Evolutionary conservation across 2,797 vertebrate species (phyloP).

Genomic region (Periparus ater): DNA sequence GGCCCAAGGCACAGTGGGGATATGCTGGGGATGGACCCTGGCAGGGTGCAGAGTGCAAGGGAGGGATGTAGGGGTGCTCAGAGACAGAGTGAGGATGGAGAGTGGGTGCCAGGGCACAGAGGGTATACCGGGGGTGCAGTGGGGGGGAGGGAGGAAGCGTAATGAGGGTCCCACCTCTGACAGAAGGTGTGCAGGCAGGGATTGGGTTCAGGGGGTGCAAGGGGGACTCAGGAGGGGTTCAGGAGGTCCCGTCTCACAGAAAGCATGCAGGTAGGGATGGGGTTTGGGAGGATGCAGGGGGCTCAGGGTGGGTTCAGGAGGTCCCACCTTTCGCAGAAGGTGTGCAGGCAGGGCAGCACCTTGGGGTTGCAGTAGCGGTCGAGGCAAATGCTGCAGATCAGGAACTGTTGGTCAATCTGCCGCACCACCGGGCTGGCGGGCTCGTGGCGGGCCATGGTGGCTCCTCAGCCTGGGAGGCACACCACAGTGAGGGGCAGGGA

Average conservation of each 20-base stretch:
- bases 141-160: too few relatives aligned
- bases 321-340: slow-evolving; percentile 91
- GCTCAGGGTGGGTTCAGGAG: background rate
- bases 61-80: background rate
- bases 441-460: background rate
- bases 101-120: background rate
- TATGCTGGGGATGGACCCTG: background rate
- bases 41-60: rapidly evolving
- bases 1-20: too few relatives aligned
- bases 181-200: background rate
- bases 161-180: background rate
- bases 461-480: background rate
- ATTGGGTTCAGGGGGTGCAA: background rate
- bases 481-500: background rate
- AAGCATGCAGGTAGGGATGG: slow-evolving; percentile 17
- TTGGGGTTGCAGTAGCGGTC: slow-evolving; percentile 92
- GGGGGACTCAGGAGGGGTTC: background rate
- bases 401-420: slow-evolving; percentile 94
- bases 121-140: rapidly evolving
- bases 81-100: background rate
- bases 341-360: slow-evolving; percentile 92
- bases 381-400: slow-evolving; percentile 94
- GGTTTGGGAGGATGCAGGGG: background rate
- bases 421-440: slow-evolving; percentile 88
- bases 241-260: background rate